Percentiles rank a stretch among this genome's conserved stretches.
These are phyloP conservation scores for Gouania willdenowi DNA, from an alignment of 2,797 vertebrate genomes.

Conservation along the genomic window DNA sequence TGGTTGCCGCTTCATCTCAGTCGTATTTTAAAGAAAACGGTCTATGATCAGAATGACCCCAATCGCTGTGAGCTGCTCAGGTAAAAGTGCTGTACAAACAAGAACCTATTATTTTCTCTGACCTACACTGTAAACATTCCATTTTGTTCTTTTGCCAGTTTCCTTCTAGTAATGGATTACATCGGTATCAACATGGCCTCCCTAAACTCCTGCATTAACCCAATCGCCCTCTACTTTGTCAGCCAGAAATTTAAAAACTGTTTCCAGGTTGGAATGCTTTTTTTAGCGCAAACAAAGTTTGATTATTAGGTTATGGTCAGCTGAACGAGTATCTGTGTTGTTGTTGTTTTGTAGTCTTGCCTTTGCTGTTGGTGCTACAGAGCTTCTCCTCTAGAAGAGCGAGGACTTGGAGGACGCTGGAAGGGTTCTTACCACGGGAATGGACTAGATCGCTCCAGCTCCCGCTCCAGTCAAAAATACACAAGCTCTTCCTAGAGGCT, in stretches of 20 bases:
- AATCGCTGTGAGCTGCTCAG: constrained; percentile 88
- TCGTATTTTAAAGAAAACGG: constrained; percentile 85
- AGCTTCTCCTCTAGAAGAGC: constrained; percentile 75
- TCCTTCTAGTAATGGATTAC: constrained; percentile 89
- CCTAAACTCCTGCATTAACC: constrained; percentile 90
- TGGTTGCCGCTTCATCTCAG: constrained; percentile 90
- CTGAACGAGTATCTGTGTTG: constrained; percentile 4
- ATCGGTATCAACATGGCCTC: constrained; percentile 92
- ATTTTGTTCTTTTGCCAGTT: constrained; percentile 64
- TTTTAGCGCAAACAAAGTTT: too few relatives aligned
- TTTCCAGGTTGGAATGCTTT: constrained; percentile 89
- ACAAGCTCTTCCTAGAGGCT: constrained; percentile 77
- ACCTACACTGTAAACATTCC: constrained; percentile 15
- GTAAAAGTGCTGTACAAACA: constrained; percentile 43
- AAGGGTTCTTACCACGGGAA: constrained; percentile 82
- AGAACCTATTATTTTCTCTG: constrained; percentile 46
- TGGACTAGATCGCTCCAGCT: constrained; percentile 83
- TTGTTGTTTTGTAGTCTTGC: constrained; percentile 70
- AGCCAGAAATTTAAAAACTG: constrained; percentile 91
- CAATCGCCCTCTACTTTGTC: constrained; percentile 87
- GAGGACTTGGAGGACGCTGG: constrained; percentile 78
- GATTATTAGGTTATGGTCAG: not conserved
- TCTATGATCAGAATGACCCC: constrained; percentile 80
- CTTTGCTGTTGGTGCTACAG: constrained; percentile 88
- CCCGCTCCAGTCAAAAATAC: constrained; percentile 86